Conservation (phyloP, 2,888 invertebrate species). For the Biston stratarius region DNA sequence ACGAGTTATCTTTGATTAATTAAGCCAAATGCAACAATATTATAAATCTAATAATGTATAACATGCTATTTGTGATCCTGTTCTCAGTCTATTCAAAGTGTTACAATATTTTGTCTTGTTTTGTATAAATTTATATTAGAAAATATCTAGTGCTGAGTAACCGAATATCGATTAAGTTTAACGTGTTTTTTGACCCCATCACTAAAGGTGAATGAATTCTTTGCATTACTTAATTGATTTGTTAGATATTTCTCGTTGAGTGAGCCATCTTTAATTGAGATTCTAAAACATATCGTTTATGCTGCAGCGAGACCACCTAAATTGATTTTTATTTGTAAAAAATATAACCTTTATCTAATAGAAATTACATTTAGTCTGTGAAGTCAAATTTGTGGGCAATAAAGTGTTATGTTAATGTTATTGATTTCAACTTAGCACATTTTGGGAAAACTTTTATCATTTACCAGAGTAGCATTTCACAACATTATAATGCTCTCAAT, state of each 20-base stretch:
- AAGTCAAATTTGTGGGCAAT: conserved; percentile 35
- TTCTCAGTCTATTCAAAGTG: not conserved
- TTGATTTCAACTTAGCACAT: conserved; percentile 26
- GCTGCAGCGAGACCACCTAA: conserved; percentile 63
- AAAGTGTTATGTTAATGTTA: conserved; percentile 38
- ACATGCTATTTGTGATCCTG: not conserved
- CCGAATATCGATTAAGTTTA: conserved; percentile 31
- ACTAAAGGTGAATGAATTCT: conserved; percentile 82
- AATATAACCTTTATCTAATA: conserved; percentile 40
- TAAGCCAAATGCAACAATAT: not conserved
- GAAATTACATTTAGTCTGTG: conserved; percentile 39
- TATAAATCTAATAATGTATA: not conserved
- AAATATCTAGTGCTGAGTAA: conserved; percentile 11
- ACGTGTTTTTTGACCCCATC: conserved; percentile 49
- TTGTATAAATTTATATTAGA: conserved; percentile 4
- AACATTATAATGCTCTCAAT: conserved; percentile 10
- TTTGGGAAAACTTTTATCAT: conserved; percentile 25
- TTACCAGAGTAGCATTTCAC: conserved; percentile 22
- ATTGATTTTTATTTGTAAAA: conserved; percentile 47
- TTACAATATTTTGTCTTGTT: not conserved
- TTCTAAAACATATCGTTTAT: conserved; percentile 67
- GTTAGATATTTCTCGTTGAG: conserved; percentile 80
- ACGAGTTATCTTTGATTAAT: not conserved
- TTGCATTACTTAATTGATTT: conserved; percentile 84
- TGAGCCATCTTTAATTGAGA: conserved; percentile 79